phyloP scores from a whole-genome alignment of 2,797 vertebrate species.

The Florisuga fusca region DNA sequence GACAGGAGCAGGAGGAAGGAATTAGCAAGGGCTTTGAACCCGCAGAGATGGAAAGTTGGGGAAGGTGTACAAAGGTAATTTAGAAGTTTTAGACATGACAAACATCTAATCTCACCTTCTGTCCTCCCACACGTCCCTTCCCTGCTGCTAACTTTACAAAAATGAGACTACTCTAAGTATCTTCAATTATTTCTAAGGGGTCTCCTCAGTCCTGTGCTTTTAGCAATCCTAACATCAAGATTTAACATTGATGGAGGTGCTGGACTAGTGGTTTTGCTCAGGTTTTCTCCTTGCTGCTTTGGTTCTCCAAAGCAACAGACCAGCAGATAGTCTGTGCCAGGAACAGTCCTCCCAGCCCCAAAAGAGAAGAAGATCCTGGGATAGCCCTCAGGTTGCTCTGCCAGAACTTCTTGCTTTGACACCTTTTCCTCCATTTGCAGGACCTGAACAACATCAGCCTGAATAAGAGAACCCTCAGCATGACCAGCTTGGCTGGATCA shows the following conservation, averaged over 20 bases:
- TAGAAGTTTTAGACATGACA: neutral
- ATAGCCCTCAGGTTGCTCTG: neutral
- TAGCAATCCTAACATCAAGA: neutral
- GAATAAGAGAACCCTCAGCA: constrained; percentile 58
- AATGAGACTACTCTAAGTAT: neutral
- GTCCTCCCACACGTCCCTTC: neutral
- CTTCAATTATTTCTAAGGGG: neutral
- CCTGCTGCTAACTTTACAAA: neutral
- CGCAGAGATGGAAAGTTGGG: neutral
- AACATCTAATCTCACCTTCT: neutral
- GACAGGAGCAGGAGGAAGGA: neutral
- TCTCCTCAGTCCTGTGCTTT: neutral
- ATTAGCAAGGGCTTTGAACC: neutral
- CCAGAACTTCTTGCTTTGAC: neutral
- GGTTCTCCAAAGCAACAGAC: neutral
- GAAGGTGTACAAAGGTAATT: neutral
- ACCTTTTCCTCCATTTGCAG: constrained; percentile 63
- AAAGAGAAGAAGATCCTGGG: neutral
- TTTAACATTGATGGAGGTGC: neutral
- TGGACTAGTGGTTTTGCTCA: neutral
- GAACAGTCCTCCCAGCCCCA: neutral
- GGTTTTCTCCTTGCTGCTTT: neutral
- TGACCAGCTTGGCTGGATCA: neutral
- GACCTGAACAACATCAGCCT: constrained; percentile 81
- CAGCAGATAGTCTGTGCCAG: neutral